Conservation (phyloP, 64 coral and sea anemone genomes). For the Pocillopora damicornis region DNA sequence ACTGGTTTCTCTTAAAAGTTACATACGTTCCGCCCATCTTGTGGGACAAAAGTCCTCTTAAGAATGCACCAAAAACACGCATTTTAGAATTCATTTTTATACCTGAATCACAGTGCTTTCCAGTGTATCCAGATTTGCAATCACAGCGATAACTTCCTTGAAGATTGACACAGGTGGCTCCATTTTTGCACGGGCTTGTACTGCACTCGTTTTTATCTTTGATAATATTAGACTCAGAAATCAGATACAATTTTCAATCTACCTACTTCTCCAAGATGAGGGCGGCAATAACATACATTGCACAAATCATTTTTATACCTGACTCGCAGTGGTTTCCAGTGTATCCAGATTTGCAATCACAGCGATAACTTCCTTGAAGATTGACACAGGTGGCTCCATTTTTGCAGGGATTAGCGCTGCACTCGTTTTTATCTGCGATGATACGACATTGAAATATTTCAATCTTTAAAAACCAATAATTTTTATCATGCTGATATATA, state of each 20-base stretch:
- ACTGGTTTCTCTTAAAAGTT: too few species aligned
- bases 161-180: slow-evolving; percentile 43
- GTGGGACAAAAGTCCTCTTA: too few species aligned
- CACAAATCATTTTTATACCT: background rate
- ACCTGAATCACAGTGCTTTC: slow-evolving; percentile 40
- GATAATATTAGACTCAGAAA: background rate
- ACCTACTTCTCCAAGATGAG: background rate
- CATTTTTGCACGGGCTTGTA: slow-evolving; percentile 23
- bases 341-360: slow-evolving; percentile 50
- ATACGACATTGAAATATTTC: background rate
- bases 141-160: slow-evolving; percentile 47
- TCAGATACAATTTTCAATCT: too few species aligned
- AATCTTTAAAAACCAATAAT: background rate
- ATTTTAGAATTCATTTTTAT: background rate
- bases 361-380: slow-evolving; percentile 45
- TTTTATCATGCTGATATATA: background rate
- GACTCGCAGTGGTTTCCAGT: slow-evolving; percentile 41
- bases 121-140: slow-evolving; percentile 49
- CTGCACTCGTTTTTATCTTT: slow-evolving; percentile 49
- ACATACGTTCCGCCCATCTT: too few species aligned
- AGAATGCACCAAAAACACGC: background rate
- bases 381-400: slow-evolving; percentile 49
- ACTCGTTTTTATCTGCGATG: slow-evolving; percentile 50
- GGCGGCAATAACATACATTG: background rate
- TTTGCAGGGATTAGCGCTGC: slow-evolving; percentile 7